phyloP scores from a whole-genome alignment of 2,113 vertebrate species.

The Tyrannus savana region DNA sequence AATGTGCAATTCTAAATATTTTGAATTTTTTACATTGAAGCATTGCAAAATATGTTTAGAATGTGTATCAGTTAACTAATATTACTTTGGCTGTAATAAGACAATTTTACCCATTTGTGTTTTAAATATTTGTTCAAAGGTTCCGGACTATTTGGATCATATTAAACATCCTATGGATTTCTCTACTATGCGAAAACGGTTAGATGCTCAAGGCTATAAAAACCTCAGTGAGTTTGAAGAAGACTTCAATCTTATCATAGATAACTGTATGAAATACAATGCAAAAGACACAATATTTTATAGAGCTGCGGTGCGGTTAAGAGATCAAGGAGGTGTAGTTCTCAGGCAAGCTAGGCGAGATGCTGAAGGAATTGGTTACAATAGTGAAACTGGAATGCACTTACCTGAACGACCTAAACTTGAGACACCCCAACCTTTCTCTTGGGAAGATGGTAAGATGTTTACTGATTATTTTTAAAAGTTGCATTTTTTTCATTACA shows the following conservation, averaged over 20 bases:
- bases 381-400: constrained; percentile 90
- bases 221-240: constrained; percentile 90
- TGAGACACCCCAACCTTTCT: constrained; percentile 82
- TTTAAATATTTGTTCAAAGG: constrained; percentile 76
- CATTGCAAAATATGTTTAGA: neutral
- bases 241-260: constrained; percentile 93
- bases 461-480: neutral
- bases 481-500: neutral
- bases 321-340: constrained; percentile 93
- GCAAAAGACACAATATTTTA: constrained; percentile 97
- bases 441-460: constrained; percentile 94
- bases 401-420: constrained; percentile 84
- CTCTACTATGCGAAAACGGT: constrained; percentile 89
- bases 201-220: constrained; percentile 88
- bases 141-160: constrained; percentile 96
- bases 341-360: constrained; percentile 89
- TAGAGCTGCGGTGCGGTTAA: constrained; percentile 88
- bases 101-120: neutral
- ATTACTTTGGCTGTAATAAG: neutral
- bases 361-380: constrained; percentile 87
- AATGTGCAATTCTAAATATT: neutral
- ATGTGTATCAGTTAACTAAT: neutral
- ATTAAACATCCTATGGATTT: constrained; percentile 97
- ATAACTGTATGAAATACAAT: constrained; percentile 98
- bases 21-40: neutral